Evolutionary conservation across 64 coral and sea anemone species (phyloP), one percentile per base, ranked within the genome.

Genomic region (Stylophora pistillata): DNA sequence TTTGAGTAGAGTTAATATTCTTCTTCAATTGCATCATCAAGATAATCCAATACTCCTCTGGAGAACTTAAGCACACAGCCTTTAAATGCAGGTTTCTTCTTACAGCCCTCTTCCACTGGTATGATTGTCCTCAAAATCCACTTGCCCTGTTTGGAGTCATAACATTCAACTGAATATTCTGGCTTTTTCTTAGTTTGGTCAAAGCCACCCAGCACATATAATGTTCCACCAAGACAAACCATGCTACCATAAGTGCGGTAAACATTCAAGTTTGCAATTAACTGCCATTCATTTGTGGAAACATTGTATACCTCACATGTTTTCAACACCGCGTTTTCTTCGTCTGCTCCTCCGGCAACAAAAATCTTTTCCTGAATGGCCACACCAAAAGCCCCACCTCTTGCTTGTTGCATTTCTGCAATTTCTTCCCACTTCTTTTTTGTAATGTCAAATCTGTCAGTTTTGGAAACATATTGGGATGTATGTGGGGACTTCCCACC

Each of bases 261-360:
- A 60, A 20, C 5, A 0, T 5, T 37, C 14, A 80, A 80, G 56
- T 30, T 30, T 60, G 13, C 78, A 60, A 80, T 80, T 33, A n/a
- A 80, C 56, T 80, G 78, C 57, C 78, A 80, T 56, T 80, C 56
- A 27, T 80, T 80, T 80, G 78, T 59, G 1, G 56, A 80, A 16
- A 80, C 60, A 15, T 58, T 61, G 10, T 61, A 80, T 25, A 80
- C 30, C 56, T 80, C 78, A 62, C 78, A 80, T 23, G 55, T 61
- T 78, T 56, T 23, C 10, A 5, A 52, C 33, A 76, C 16, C 4
- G 18, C 17, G 3, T 41, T 41, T 6, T 41, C 6, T 41, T 41
- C 37, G 37, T 41, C 6, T 41, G 6, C 2, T 2, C 37, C 78
- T 80, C 78, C 78, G 30, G 78, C 78, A 9, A 80, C 26, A 62